These are phyloP conservation scores for Cylas formicarius DNA, from an alignment of 1,140 invertebrate species.

Conservation along the genomic window DNA sequence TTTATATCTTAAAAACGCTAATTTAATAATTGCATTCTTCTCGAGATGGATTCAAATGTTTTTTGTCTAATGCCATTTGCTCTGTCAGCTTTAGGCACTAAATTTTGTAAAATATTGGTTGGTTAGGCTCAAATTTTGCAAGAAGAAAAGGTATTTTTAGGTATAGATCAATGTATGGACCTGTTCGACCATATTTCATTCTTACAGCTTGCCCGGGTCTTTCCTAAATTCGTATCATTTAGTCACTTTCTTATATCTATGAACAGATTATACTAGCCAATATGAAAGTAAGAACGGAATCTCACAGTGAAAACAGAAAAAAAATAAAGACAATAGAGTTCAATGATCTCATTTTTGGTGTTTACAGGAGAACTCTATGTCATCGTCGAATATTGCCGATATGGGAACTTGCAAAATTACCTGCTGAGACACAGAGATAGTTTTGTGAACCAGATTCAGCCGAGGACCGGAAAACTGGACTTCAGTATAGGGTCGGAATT, in stretches of 20 bases:
- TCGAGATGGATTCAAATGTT: too few species aligned
- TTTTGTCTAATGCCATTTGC: too few species aligned
- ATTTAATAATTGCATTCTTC: too few species aligned
- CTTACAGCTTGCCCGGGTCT: too few species aligned
- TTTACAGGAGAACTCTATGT: slow-evolving; percentile 75
- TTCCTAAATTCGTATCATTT: too few species aligned
- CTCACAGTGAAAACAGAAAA: too few species aligned
- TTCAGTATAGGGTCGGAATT: slow-evolving; percentile 51
- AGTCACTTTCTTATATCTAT: too few species aligned
- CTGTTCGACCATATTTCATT: too few species aligned
- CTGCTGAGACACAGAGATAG: slow-evolving; percentile 65
- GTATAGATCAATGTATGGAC: slow-evolving; percentile 39
- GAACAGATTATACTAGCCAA: too few species aligned
- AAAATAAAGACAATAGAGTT: too few species aligned
- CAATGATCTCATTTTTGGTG: slow-evolving; percentile 4
- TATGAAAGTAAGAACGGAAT: too few species aligned
- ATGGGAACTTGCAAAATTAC: slow-evolving; percentile 85
- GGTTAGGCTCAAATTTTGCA: not conserved
- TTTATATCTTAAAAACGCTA: too few species aligned
- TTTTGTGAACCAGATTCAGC: slow-evolving; percentile 76
- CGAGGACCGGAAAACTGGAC: slow-evolving; percentile 57
- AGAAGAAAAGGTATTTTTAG: slow-evolving; percentile 26
- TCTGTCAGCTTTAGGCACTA: not conserved
- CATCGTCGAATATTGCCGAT: slow-evolving; percentile 89
- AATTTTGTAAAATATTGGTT: not conserved